Percentiles rank a stretch among this genome's conserved stretches.
These are phyloP conservation scores for Falco concolor DNA, from an alignment of 2,797 vertebrate genomes.

Conservation along the genomic window DNA sequence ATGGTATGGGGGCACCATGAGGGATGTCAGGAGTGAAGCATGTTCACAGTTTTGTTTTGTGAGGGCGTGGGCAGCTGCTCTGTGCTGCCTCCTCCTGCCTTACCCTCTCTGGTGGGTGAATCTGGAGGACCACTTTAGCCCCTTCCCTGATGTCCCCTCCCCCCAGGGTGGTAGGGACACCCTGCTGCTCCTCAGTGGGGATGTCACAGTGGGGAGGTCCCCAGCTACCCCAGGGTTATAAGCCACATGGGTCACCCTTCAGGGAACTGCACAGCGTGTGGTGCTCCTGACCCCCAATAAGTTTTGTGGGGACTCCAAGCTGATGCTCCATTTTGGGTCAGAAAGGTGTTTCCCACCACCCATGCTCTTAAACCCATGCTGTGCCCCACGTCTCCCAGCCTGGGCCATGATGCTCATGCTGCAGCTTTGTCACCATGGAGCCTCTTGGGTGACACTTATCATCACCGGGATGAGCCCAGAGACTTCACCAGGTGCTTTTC, in stretches of 20 bases:
- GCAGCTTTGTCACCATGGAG: neutral
- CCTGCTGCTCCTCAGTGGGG: neutral
- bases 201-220: neutral
- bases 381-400: neutral
- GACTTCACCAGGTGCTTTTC: neutral
- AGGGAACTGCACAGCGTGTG: neutral
- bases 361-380: neutral
- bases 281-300: neutral
- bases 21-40: neutral
- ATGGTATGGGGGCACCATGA: fast-evolving
- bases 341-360: neutral
- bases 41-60: neutral
- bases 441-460: fast-evolving
- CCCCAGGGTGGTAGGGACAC: neutral
- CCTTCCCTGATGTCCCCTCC: neutral
- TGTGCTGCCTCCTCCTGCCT: neutral
- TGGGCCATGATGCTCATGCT: fast-evolving
- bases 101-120: neutral
- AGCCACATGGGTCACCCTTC: fast-evolving
- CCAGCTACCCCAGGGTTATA: neutral
- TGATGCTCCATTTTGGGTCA: neutral
- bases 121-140: fast-evolving
- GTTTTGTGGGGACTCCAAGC: neutral
- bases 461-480: neutral
- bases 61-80: neutral